Base-by-base conservation (phyloP, 2,797 vertebrate species). In the Myotis planiceps region DNA sequence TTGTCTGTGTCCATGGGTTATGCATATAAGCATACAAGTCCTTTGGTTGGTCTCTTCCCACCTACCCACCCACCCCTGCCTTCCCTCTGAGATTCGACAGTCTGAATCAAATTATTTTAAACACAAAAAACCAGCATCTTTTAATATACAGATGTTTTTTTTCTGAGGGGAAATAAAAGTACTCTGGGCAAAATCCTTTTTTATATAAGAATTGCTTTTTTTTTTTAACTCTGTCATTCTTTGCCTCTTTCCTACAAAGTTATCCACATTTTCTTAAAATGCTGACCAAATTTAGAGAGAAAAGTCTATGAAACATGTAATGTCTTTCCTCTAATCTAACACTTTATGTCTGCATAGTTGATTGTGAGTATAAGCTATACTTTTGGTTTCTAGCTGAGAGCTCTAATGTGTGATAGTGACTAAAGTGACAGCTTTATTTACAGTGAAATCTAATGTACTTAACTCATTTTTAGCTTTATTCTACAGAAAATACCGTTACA, bases 381-480 rank as follows among this genome's bases (percentile, higher is more conserved):
- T 68, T n/a, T 80, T 90, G 53, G 16, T 78, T 94, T 32, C 60
- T 74, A 68, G 66, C 63, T 90, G 32, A 90, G 34, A 74, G 63
- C 63, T 87, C 39, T 32, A 42, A 49, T 74, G 12, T 49, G 12
- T 92, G 47, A 68, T 78, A 93, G 16, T 90, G 71, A 72, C 83
- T 68, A 90, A 95, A 84, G 47, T 69, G 85, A 81, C 60, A 79
- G 27, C 65, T 92, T 88, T 71, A 68, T 83, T 89, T 96, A 79
- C 25, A 83, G 47, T 92, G 25, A 42, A 71, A 53, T 92, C 58
- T 86, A 39, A 88, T 90, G 93, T 88, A 29, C 37, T 82, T 95
- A 85, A 29, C 27, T 93, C 19, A 60, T 75, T 90, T 93, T 95
- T 85, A 95, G 58, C 49, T 90, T 83, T 94, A 88, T 80, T 88